Evolutionary conservation across 2,888 invertebrate genomes (phyloP), one percentile per base, ranked within the genome.

Genomic region (Romanomermis culicivorax): DNA sequence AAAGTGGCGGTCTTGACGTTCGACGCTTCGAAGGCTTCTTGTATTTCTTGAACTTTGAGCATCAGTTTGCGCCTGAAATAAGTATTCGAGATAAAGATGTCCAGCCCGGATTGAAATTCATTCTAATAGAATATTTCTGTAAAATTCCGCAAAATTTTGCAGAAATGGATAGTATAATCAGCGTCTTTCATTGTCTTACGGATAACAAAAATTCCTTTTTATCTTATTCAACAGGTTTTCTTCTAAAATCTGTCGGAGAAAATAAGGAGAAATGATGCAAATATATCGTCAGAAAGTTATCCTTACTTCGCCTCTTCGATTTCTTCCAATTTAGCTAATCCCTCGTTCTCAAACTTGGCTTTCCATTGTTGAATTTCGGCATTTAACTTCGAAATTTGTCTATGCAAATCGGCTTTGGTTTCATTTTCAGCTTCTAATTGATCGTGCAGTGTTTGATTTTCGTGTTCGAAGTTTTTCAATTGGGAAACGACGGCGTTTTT

Each of bases 351-450:
- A 42, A 57, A 55, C 11, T 26, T 3, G 11, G 57, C 30, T 26
- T 51, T 43, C 57, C 56, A 58, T 23, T 62, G 59, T 59, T 62
- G 59, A 52, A 60, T 55, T 62, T 97, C 93, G 68, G 85, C 85
- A 72, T 95, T 91, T 68, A 91, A 86, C 78, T 97, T 95, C 80
- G 88, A 87, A 71, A 99, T 80, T 76, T 95, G 95, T 71, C 97
- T 82, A 77, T 95, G 91, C 67, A 95, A 79, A 72, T 99, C 97
- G 73, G 87, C 85, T 78, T 93, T 93, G 75, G 85, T 87, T 75
- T 97, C 95, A 42, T 88, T 86, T 75, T 97, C 97, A 74, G 99
- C 97, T 73, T 99, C 97, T 63, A 93, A 83, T 76, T 93, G 91
- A 76, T 97, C 97, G 70, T 93, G 85, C 73, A 95, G 83, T 77